A percentile compares a stretch with the other conserved stretches of the same genome.
phyloP scores from a whole-genome alignment of 2,113 vertebrate genomes.

The Psettodes erumei region DNA sequence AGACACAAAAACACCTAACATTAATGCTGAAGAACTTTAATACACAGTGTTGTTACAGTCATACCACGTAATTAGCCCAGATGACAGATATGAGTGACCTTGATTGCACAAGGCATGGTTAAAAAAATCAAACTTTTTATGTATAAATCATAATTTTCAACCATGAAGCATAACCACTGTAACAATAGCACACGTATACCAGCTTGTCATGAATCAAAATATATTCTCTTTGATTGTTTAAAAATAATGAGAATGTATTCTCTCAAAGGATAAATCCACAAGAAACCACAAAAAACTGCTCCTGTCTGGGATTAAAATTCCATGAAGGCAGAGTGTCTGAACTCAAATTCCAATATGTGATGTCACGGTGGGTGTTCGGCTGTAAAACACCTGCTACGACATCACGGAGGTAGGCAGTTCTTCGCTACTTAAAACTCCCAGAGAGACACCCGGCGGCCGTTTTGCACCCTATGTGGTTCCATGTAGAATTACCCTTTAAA shows the following conservation, averaged over 20 bases:
- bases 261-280: neutral
- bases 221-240: conserved; percentile 5
- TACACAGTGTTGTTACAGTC: neutral
- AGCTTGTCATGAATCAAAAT: neutral
- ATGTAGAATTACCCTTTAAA: neutral
- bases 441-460: neutral
- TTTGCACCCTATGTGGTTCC: neutral
- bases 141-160: conserved; percentile 12
- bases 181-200: neutral
- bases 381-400: neutral
- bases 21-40: neutral
- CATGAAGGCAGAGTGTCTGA: neutral
- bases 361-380: neutral
- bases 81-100: conserved; percentile 5
- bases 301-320: neutral
- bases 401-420: neutral
- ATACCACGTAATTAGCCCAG: neutral
- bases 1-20: conserved; percentile 4
- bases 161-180: neutral
- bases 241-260: neutral
- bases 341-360: neutral
- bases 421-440: conserved; percentile 1
- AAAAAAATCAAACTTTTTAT: neutral
- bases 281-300: neutral
- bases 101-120: neutral